Percentiles rank a stretch among this genome's conserved stretches.
Evolutionary conservation across 1,140 invertebrate genomes (phyloP).

Genomic region (Acromyrmex echinatior): DNA sequence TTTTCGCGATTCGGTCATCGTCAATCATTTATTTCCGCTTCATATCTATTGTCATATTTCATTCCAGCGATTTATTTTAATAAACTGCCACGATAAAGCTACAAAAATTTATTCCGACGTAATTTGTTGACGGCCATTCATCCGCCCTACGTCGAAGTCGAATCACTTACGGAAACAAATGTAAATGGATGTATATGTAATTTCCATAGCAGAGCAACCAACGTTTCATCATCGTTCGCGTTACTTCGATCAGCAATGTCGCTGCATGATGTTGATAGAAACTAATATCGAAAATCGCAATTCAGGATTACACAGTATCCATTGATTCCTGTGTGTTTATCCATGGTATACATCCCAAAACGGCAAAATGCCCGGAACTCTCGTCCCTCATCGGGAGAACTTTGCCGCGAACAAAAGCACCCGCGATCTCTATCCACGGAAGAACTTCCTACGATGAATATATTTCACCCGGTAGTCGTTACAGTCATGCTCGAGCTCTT

Average conservation of each 20-base stretch:
- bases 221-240: slow-evolving; percentile 47
- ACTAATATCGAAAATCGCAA: background rate
- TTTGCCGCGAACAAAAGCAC: slow-evolving; percentile 39
- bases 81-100: slow-evolving; percentile 64
- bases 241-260: slow-evolving; percentile 6
- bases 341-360: background rate
- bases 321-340: slow-evolving; percentile 1
- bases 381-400: slow-evolving; percentile 1
- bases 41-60: slow-evolving; percentile 65
- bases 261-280: background rate
- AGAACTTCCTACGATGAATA: slow-evolving; percentile 62
- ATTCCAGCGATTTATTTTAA: slow-evolving; percentile 64
- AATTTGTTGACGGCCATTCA: slow-evolving; percentile 63
- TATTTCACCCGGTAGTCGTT: slow-evolving; percentile 61
- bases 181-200: slow-evolving; percentile 50
- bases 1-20: slow-evolving; percentile 62
- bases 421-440: background rate
- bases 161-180: slow-evolving; percentile 63
- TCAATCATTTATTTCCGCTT: slow-evolving; percentile 65
- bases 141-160: slow-evolving; percentile 56
- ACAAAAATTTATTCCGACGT: slow-evolving; percentile 61
- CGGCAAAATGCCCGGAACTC: background rate
- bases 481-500: slow-evolving; percentile 18
- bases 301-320: background rate
- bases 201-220: background rate